Evolutionary conservation across 2,797 vertebrate species (phyloP), one percentile per base, ranked within the genome.

Genomic region (Tokudaia tokunoshimensis): DNA sequence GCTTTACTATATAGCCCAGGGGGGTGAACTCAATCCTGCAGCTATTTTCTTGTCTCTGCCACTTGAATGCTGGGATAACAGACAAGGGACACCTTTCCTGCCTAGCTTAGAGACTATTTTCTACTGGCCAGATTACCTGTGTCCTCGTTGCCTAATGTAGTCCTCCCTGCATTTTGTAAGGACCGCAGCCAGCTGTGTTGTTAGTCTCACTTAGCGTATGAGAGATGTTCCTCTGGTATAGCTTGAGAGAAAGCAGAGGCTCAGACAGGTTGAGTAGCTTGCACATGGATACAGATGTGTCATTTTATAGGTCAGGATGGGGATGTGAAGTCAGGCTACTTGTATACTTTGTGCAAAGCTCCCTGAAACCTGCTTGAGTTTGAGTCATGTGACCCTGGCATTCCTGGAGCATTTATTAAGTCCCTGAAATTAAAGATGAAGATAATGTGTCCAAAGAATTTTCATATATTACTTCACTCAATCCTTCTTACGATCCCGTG

Each of bases 81-180:
- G 57, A 44, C 57, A 17, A 24, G 57, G 24, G n/a, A 13, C 37
- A 75, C 31, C 44, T 70, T 67, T 2, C 11, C 44, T 29, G 15
- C 50, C 14, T 55, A 57, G 47, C 12, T 37, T 61, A 79, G 59
- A 79, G 15, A 14, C 29, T 76, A 0, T 50, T 89, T 95, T 93
- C 81, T 47, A 90, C 79, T 57, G 67, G 55, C 70, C 20, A 83
- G 57, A 61, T 83, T 52, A 82, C 44, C n/a, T 82, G 12, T 57
- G 0, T 61, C 24, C 72, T 59, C 84, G 55, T 84, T 74, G 8
- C 90, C 94, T 80, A 79, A 94, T 93, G 94, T 75, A 63, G 94
- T 94, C 20, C 61, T 91, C 10, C 26, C 52, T 31, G 10, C 44
- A 29, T 74, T 92, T 50, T 70, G 31, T 2, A 34, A 3, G 29